A percentile compares a stretch with the other conserved stretches of the same genome.
Conservation (phyloP, 2,797 vertebrate species). For the Podargus strigoides region DNA sequence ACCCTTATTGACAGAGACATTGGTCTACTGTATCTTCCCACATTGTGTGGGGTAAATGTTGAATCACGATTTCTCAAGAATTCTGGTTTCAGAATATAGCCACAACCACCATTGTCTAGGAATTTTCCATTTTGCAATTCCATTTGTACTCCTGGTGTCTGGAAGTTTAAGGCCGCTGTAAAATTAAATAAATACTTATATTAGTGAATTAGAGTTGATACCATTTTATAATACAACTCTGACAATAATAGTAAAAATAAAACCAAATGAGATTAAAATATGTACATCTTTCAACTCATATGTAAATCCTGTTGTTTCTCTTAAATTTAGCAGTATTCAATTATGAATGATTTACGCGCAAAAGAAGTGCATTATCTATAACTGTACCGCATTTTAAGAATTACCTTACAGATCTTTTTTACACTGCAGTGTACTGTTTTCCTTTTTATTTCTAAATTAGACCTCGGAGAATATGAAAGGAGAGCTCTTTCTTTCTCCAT, state of each 20-base stretch:
- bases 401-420: neutral
- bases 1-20: slow-evolving; percentile 81
- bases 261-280: neutral
- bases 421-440: neutral
- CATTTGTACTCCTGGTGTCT: slow-evolving; percentile 80
- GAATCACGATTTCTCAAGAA: slow-evolving; percentile 69
- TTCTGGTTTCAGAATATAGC: slow-evolving; percentile 84
- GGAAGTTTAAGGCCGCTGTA: slow-evolving; percentile 90
- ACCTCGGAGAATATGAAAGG: neutral
- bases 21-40: slow-evolving; percentile 47
- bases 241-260: neutral
- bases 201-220: neutral
- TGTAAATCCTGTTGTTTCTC: neutral
- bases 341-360: neutral
- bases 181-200: neutral
- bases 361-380: neutral
- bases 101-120: slow-evolving; percentile 87
- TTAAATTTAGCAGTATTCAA: neutral
- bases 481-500: neutral
- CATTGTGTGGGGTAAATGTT: slow-evolving; percentile 71
- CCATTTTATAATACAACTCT: neutral
- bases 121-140: slow-evolving; percentile 87
- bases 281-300: neutral
- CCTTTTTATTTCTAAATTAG: neutral
- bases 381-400: neutral